A percentile compares a stretch with the other conserved stretches of the same genome.
Evolutionary conservation across 2,113 vertebrate genomes (phyloP).

Genomic region (Pomatorhinus ruficollis): DNA sequence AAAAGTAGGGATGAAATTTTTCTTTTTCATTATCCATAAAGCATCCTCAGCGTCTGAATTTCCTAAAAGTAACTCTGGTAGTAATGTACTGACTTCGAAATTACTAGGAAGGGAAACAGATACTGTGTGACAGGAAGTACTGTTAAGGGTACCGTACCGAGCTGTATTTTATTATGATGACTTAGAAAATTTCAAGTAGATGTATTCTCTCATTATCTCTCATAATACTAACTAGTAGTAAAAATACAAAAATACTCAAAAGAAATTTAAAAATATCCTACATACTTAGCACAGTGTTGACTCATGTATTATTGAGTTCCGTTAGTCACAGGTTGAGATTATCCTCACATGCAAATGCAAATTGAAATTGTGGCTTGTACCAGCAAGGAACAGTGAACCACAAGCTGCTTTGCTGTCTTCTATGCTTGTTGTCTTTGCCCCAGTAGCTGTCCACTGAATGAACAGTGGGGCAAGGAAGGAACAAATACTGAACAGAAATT

Average conservation of each 20-base stretch:
- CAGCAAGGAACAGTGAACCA: background rate
- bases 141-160: background rate
- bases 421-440: background rate
- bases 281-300: background rate
- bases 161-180: background rate
- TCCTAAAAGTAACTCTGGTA: background rate
- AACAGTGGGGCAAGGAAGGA: background rate
- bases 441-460: background rate
- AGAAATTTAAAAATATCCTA: background rate
- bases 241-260: background rate
- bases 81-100: background rate
- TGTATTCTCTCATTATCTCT: background rate
- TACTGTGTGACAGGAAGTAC: background rate
- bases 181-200: background rate
- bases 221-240: background rate
- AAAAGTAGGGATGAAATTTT: conserved; percentile 53
- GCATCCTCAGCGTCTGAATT: background rate
- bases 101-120: background rate
- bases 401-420: background rate
- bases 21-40: background rate
- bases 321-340: background rate
- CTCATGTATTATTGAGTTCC: background rate
- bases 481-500: background rate
- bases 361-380: background rate
- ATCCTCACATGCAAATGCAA: background rate